Evolutionary conservation across 2,797 vertebrate genomes (phyloP).

Genomic region (Chaunax sp.): DNA sequence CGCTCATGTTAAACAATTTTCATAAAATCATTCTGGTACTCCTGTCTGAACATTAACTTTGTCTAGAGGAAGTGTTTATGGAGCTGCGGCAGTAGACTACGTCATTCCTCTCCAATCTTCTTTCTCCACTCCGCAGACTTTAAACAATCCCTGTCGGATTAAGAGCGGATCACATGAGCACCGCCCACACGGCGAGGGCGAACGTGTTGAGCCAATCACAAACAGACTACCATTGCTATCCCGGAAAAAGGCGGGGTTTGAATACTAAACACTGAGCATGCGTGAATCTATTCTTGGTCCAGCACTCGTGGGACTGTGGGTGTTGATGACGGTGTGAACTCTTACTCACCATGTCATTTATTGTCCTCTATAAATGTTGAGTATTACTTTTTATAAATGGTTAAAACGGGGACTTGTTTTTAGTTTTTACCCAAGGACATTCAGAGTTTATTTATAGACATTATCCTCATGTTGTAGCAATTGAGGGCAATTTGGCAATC

Average conservation of each 20-base stretch:
- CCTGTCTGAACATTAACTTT: not conserved
- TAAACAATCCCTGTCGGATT: slow-evolving; percentile 62
- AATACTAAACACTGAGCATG: slow-evolving; percentile 25
- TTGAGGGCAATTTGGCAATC: too few species aligned
- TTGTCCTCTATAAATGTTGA: too few species aligned
- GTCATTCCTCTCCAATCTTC: not conserved
- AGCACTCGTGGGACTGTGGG: not conserved
- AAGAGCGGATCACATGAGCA: slow-evolving; percentile 35
- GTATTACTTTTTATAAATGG: too few species aligned
- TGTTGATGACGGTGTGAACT: not conserved
- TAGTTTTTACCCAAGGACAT: not conserved
- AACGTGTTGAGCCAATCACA: slow-evolving; percentile 62
- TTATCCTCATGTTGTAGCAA: too few species aligned
- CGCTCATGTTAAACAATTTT: slow-evolving; percentile 2
- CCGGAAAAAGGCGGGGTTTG: slow-evolving; percentile 27
- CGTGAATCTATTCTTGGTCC: slow-evolving; percentile 46
- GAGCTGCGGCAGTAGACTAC: not conserved
- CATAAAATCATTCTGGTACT: rapidly evolving
- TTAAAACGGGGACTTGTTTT: too few species aligned
- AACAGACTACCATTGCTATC: not conserved
- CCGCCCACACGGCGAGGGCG: slow-evolving; percentile 51
- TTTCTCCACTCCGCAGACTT: slow-evolving; percentile 25
- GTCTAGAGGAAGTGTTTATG: slow-evolving; percentile 1
- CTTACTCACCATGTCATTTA: too few species aligned
- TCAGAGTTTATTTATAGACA: too few species aligned